These are phyloP conservation scores for Xestobium rufovillosum DNA, from an alignment of 2,888 invertebrate genomes.

Conservation along the genomic window DNA sequence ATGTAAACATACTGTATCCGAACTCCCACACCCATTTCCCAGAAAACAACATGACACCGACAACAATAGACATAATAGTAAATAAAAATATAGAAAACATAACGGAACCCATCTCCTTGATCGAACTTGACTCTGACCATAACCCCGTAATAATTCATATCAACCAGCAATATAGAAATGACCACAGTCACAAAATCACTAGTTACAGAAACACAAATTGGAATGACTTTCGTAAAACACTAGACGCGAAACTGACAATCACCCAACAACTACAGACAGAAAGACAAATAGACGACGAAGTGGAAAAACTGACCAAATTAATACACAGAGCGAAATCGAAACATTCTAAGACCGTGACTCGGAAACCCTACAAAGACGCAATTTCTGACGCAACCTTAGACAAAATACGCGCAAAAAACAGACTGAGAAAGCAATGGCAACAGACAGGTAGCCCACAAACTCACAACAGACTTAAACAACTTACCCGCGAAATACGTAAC, in stretches of 20 bases:
- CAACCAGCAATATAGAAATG: conserved; percentile 1
- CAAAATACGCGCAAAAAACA: conserved; percentile 6
- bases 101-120: background rate
- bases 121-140: conserved; percentile 8
- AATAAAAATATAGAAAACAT: conserved; percentile 5
- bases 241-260: conserved; percentile 5
- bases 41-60: conserved; percentile 4
- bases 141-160: conserved; percentile 1
- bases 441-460: background rate
- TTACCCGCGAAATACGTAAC: no score
- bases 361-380: conserved; percentile 4
- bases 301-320: conserved; percentile 5
- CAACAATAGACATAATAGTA: no score
- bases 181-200: background rate
- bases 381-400: conserved; percentile 4
- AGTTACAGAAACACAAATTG: conserved; percentile 11
- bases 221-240: conserved; percentile 4
- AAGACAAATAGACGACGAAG: conserved; percentile 6
- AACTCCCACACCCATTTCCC: conserved; percentile 13
- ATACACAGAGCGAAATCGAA: conserved; percentile 3
- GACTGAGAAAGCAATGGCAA: conserved; percentile 9
- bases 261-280: conserved; percentile 8
- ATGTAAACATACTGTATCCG: no score
- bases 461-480: no score
- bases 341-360: background rate